Evolutionary conservation across 2,797 vertebrate genomes (phyloP), one percentile per base, ranked within the genome.

Genomic region (Fringilla coelebs): DNA sequence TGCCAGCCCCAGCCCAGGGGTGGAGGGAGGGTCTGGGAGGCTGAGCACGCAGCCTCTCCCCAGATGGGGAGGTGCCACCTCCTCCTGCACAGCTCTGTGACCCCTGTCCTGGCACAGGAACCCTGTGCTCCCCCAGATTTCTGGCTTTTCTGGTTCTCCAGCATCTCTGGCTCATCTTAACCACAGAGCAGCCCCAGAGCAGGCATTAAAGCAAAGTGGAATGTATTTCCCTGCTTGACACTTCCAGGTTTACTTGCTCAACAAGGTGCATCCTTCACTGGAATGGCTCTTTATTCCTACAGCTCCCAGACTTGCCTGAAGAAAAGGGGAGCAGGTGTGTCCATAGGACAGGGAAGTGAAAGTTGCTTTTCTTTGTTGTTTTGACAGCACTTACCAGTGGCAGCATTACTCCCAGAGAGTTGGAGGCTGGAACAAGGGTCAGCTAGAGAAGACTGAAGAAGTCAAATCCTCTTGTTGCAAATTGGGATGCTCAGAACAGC

Each of bases 261-360:
- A 7, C 22, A 15, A 61, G 8, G 18, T 49, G 8, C 34, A 38
- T 41, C 19, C 2, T 83, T 58, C 52, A 15, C 40, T 70, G 54
- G 71, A 83, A 57, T 13, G 18, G 7, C 24, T 88, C 5, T 11
- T n/a, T 0, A 0, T 16, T 32, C 24, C 36, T 43, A 29, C 34
- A 73, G 15, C 7, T 66, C 61, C 36, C 28, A 60, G 51, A 21
- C 48, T 15, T 43, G 40, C n/a, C 34, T 72, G 55, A 51, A 70
- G 48, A 16, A 76, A 70, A 77, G 7, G 17, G 7, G 14, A 77
- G 3, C n/a, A 51, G 17, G 5, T 70, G 6, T 74, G 20, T 24
- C 34, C 31, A 45, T 14, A 74, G 40, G 52, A 55, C 31, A 67
- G 18, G 22, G 36, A 77, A 40, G 5, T 13, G 12, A 6, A 55